Evolutionary conservation across 2,113 vertebrate genomes (phyloP).

Genomic region (Protobothrops mucrosquamatus): DNA sequence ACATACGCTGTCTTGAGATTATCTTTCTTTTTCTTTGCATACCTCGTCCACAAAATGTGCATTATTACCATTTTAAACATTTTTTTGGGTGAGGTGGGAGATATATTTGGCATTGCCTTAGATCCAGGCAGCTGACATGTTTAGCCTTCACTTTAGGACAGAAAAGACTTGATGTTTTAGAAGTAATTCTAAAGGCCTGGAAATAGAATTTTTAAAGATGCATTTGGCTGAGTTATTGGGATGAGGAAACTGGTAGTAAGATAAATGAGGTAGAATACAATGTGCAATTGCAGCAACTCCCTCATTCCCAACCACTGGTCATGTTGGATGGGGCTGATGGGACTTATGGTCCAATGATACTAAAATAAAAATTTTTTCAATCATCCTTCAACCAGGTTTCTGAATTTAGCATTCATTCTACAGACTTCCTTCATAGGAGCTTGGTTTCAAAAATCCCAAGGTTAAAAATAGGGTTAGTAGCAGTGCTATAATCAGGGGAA

Average conservation of each 20-base stretch:
- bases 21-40: constrained; percentile 15
- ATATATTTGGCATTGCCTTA: constrained; percentile 7
- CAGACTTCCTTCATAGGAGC: not conserved
- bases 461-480: not conserved
- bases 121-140: constrained; percentile 2
- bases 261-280: constrained; percentile 11
- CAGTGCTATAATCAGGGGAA: not conserved
- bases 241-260: not conserved
- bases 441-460: not conserved
- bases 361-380: not conserved
- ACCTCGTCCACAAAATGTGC: not conserved
- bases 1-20: not conserved
- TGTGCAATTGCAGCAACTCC: not conserved
- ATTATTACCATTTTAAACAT: not conserved
- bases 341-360: not conserved
- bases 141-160: not conserved
- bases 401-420: not conserved
- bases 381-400: not conserved
- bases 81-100: not conserved
- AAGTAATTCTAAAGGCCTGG: constrained; percentile 1
- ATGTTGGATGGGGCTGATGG: not conserved
- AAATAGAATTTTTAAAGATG: constrained; percentile 6
- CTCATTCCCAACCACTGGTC: not conserved
- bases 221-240: constrained; percentile 1
- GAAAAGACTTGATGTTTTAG: not conserved